Conservation (phyloP, 2,797 vertebrate species). For the Prunella strophiata region DNA sequence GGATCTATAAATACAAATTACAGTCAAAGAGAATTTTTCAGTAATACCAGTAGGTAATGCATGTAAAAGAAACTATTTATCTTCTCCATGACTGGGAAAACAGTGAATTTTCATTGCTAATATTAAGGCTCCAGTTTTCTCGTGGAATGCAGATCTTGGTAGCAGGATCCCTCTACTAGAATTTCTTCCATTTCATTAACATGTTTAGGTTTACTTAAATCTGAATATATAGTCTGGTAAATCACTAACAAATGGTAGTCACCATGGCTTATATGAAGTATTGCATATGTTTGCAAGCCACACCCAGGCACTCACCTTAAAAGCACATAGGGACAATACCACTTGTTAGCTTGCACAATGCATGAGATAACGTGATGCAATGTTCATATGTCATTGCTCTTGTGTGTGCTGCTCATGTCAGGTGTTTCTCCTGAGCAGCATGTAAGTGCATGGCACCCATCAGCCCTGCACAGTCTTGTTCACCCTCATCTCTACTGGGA, state of each 20-base stretch:
- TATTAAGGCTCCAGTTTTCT: neutral
- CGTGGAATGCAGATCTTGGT: neutral
- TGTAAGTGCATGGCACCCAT: neutral
- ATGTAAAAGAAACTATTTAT: neutral
- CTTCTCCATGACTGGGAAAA: neutral
- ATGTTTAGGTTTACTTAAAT: neutral
- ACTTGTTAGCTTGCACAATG: slow-evolving; percentile 30
- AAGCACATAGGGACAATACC: neutral
- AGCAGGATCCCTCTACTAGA: neutral
- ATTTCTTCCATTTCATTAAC: neutral
- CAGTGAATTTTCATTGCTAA: neutral
- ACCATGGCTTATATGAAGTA: neutral
- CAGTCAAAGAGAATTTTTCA: neutral
- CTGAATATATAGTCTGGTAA: neutral
- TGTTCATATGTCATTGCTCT: neutral
- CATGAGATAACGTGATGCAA: slow-evolving; percentile 20
- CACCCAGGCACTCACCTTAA: slow-evolving; percentile 46
- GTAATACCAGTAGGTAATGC: neutral
- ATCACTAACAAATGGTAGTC: neutral
- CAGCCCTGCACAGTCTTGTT: neutral
- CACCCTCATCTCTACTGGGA: neutral
- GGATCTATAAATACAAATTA: neutral
- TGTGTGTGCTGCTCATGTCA: neutral
- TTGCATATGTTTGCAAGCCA: slow-evolving; percentile 20
- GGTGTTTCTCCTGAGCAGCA: neutral